Evolutionary conservation across 2,888 invertebrate genomes (phyloP), one percentile per base, ranked within the genome.

Genomic region (Drepana falcataria): DNA sequence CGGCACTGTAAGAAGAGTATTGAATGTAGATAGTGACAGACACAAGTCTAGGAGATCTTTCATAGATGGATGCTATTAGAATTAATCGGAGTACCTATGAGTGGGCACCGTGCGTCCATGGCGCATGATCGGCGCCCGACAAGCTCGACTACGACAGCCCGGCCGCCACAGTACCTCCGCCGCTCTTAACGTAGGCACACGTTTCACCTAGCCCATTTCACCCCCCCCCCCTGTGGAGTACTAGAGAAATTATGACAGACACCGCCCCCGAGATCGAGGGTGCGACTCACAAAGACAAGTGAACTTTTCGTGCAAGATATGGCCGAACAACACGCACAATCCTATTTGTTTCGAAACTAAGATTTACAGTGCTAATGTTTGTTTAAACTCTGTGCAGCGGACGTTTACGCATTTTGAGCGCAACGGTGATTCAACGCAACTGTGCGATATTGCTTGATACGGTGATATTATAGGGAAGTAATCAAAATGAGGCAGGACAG

Each of bases 111-210:
- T 64, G 60, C 69, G 69, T 65, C 71, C 70, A 68, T 79, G 75
- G 89, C 89, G 88, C 88, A 89, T 90, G 88, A 86, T 79, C 88
- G 81, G 74, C 75, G 71, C 68, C 77, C 73, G 65, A 68, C 21
- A 21, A 21, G 21, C 21, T 21, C 21, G 21, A 21, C 21, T 21
- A 21, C 21, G 66, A 62, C 69, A 63, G 68, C 69, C 71, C 72
- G 69, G 66, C 64, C 59, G 73, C 65, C 75, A 21, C 21, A 85
- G 86, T 87, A 76, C 79, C 82, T 77, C 77, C 73, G 69, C 58
- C 66, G 75, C 66, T 60, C 60, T 65, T 70, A 66, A 60, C 68
- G 66, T 35, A 48, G 62, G 51, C 66, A 73, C 81, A 80, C 83
- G 85, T 63, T 53, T 55, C 55, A 56, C 60, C 59, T 49, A 61